Conservation (phyloP, 2,888 invertebrate species). For the Apamea anceps region DNA sequence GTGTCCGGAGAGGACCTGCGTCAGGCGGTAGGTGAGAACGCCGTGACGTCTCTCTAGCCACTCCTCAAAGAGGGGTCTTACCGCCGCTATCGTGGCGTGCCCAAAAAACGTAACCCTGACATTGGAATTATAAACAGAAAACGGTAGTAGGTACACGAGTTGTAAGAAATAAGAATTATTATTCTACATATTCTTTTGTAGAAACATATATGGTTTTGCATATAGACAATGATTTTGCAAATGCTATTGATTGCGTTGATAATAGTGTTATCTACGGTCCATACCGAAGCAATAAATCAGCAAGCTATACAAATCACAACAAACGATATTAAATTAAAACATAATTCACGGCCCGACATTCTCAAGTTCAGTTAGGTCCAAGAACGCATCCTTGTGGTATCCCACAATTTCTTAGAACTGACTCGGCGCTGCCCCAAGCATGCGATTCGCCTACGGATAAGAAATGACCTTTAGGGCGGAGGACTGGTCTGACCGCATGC, state of each 20-base stretch:
- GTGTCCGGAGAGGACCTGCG: too few relatives aligned
- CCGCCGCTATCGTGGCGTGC: too few relatives aligned
- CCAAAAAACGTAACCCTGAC: conserved; percentile 48
- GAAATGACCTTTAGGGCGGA: conserved; percentile 85
- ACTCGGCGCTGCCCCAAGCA: conserved; percentile 70
- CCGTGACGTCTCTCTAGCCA: too few relatives aligned
- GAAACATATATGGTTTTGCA: not conserved
- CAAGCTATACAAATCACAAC: not conserved
- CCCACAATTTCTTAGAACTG: conserved; percentile 55
- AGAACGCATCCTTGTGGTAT: conserved; percentile 62
- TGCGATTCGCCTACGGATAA: conserved; percentile 84
- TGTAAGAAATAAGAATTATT: conserved; percentile 9
- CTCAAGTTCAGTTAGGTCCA: conserved; percentile 55
- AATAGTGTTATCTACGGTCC: conserved; percentile 51
- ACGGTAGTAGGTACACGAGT: not conserved
- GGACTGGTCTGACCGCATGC: conserved; percentile 87
- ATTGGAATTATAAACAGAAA: conserved; percentile 47
- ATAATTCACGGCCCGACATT: conserved; percentile 36
- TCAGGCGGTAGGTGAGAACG: too few relatives aligned
- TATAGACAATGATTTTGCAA: conserved; percentile 20
- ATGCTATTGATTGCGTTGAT: conserved; percentile 24
- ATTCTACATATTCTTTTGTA: not conserved
- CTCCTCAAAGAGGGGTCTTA: too few relatives aligned
- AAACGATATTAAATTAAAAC: conserved; percentile 23
- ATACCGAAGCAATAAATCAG: conserved; percentile 49